A percentile compares a stretch with the other conserved stretches of the same genome.
Conservation (phyloP, 2,797 vertebrate species). For the Chrysocyon brachyurus region DNA sequence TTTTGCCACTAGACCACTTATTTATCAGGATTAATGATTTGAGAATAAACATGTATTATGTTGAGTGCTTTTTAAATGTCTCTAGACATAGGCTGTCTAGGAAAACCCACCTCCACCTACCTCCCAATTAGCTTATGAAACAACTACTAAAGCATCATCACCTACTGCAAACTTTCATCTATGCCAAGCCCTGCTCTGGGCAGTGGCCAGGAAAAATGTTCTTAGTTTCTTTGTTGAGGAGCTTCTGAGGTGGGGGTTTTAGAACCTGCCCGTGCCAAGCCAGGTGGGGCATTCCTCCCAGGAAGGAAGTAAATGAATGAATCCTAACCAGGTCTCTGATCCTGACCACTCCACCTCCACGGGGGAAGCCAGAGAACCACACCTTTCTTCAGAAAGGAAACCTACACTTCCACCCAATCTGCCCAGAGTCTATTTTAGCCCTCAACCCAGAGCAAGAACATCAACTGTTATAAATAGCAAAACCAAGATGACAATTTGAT, state of each 20-base stretch:
- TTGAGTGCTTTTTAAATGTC: not conserved
- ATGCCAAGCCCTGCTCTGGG: not conserved
- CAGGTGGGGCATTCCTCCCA: not conserved
- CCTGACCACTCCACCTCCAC: not conserved
- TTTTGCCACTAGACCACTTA: not conserved
- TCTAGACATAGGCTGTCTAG: not conserved
- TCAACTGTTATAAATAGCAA: constrained; percentile 75
- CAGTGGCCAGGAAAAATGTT: not conserved
- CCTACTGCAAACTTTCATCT: not conserved
- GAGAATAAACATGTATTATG: not conserved
- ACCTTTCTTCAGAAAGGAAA: constrained; percentile 76
- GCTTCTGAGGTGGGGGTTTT: not conserved
- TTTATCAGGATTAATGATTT: not conserved
- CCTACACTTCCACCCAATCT: constrained; percentile 18
- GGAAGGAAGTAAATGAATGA: not conserved
- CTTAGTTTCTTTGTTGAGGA: not conserved
- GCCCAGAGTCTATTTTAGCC: constrained; percentile 57
- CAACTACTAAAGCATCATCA: not conserved
- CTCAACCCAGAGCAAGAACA: constrained; percentile 34
- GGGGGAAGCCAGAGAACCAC: constrained; percentile 71
- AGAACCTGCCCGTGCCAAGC: not conserved
- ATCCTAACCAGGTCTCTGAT: not conserved
- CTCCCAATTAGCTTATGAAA: not conserved
- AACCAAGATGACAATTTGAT: constrained; percentile 69
- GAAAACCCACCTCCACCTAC: not conserved